A percentile compares a stretch with the other conserved stretches of the same genome.
These are phyloP conservation scores for Psammodynastes pulverulentus DNA, from an alignment of 2,113 vertebrate species.

Conservation along the genomic window DNA sequence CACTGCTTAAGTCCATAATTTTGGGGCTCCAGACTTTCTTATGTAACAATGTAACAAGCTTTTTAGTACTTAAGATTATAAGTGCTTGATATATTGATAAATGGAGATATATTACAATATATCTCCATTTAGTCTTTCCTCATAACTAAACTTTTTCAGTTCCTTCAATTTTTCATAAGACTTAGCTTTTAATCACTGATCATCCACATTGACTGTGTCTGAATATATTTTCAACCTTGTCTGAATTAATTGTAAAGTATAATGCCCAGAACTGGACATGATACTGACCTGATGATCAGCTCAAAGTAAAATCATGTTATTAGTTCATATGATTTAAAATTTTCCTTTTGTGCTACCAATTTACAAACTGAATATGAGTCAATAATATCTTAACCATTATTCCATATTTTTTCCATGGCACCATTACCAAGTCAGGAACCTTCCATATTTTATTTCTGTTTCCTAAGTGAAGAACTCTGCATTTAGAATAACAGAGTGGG, in stretches of 20 bases:
- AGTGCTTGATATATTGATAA: too few relatives aligned
- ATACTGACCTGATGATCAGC: not conserved
- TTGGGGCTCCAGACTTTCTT: not conserved
- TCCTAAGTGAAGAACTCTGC: not conserved
- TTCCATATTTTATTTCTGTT: not conserved
- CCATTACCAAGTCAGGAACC: not conserved
- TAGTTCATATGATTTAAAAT: not conserved
- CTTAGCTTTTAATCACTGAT: not conserved
- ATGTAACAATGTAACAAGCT: not conserved
- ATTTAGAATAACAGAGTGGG: not conserved
- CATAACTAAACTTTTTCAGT: not conserved
- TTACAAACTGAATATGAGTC: not conserved
- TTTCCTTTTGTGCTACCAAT: not conserved
- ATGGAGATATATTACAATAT: too few relatives aligned
- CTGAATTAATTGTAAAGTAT: not conserved
- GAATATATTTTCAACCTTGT: not conserved
- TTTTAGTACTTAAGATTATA: not conserved
- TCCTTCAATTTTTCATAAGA: not conserved
- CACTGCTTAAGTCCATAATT: not conserved
- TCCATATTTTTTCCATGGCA: not conserved
- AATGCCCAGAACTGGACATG: not conserved
- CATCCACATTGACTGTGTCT: not conserved
- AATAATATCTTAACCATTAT: not conserved
- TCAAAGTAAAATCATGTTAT: not conserved
- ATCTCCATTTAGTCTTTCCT: not conserved